phyloP scores from a whole-genome alignment of 2,888 invertebrate species.

The Drosophila anceps region DNA sequence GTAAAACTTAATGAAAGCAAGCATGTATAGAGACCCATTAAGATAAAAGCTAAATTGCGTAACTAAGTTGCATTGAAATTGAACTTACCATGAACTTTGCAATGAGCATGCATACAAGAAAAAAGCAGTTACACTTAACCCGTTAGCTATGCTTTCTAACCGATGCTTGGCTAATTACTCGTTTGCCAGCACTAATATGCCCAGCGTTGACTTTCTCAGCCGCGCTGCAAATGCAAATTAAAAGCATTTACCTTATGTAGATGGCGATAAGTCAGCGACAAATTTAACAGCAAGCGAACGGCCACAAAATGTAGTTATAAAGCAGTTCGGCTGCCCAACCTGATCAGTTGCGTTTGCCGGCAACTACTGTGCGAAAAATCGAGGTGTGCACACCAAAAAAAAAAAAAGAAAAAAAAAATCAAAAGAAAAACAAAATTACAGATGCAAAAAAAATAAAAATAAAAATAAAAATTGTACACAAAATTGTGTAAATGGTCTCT shows the following conservation, averaged over 20 bases:
- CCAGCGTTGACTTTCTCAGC: slow-evolving; percentile 26
- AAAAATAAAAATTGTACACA: slow-evolving; percentile 18
- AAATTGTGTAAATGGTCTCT: slow-evolving; percentile 39
- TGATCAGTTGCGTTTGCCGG: slow-evolving; percentile 47
- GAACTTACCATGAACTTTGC: slow-evolving; percentile 6
- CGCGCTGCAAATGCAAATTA: slow-evolving; percentile 41
- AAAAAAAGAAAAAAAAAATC: slow-evolving; percentile 13
- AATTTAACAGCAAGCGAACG: slow-evolving; percentile 50
- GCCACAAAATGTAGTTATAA: slow-evolving; percentile 39
- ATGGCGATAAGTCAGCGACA: slow-evolving; percentile 50
- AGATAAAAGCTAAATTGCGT: neutral
- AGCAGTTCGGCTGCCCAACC: slow-evolving; percentile 3
- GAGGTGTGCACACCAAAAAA: slow-evolving; percentile 46
- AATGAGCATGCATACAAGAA: neutral
- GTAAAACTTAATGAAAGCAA: neutral
- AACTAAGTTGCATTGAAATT: neutral
- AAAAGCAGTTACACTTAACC: neutral
- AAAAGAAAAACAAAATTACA: slow-evolving; percentile 28
- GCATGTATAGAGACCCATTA: neutral
- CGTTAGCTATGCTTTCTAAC: slow-evolving; percentile 12
- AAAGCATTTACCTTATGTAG: slow-evolving; percentile 44
- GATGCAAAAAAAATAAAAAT: slow-evolving; percentile 25
- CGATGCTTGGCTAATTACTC: neutral
- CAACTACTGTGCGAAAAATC: slow-evolving; percentile 47
- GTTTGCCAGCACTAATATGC: slow-evolving; percentile 21